Base-by-base conservation (phyloP, 2,888 invertebrate genomes). In the Agrotis segetum region DNA sequence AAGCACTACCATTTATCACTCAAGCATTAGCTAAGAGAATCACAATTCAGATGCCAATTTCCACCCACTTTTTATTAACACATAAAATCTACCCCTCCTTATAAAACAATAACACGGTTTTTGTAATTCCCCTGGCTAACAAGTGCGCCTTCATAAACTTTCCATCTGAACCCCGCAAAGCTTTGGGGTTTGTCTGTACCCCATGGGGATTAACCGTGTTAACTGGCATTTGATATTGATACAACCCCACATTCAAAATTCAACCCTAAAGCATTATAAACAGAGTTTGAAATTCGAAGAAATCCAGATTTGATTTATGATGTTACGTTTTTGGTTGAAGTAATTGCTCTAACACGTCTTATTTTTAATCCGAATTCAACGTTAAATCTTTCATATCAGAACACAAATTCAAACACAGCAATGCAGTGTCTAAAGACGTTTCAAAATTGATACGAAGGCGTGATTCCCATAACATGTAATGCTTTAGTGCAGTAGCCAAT, bases 381-480 rank as follows among this genome's bases (percentile, higher is more conserved):
- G 83, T 24, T 90, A 82, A 66, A 14, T 64, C n/a, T 2, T 1
- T 6, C 0, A 0, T 0, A 0, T 19, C 58, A 83, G 52, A 63
- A 66, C 75, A 16, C 21, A 75, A 49, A 83, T 81, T 85, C 0
- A 13, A 11, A 40, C 86, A 67, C 7, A 34, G 0, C 2, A 17
- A 6, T 6, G 11, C 0, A 0, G n/a, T 17, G 50, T 60, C 58
- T 84, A 82, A 79, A 11, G 85, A 21, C 77, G 19, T 92, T 92
- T 83, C 71, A 55, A 63, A 80, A 74, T 79, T 64, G 56, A 53
- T n/a, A 58, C 9, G 49, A 44, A 92, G 91, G 92, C 93, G 94
- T 95, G 95, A 96, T 95, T 96, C 95, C 88, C 93, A 94, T 95
- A 95, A 95, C 95, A 95, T 93, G 93, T 92, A 91, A 91, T 88